These are phyloP conservation scores for Poliocrania exsul DNA, from an alignment of 2,797 vertebrate genomes.

Conservation along the genomic window DNA sequence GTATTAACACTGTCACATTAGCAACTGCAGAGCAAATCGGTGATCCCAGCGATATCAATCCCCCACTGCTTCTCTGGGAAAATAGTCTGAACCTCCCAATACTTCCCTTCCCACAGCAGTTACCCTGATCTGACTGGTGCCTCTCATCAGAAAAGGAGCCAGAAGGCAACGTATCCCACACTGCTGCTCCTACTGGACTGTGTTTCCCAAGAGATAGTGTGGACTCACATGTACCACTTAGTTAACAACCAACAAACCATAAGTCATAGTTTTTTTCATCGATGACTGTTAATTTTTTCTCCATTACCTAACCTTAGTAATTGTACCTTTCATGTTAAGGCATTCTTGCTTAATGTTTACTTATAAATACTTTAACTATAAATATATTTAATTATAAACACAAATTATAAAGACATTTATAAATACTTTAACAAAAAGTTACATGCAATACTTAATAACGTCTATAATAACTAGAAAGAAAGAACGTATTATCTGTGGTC, in stretches of 20 bases:
- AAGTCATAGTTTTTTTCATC: background rate
- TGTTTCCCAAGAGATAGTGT: fast-evolving
- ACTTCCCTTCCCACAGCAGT: background rate
- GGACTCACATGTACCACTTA: fast-evolving
- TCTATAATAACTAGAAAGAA: background rate
- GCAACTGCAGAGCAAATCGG: background rate
- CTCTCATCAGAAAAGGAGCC: background rate
- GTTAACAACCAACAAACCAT: background rate
- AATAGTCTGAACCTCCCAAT: background rate
- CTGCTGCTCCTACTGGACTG: fast-evolving
- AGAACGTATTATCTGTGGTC: background rate
- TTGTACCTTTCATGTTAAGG: background rate
- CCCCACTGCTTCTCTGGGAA: background rate
- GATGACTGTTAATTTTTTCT: background rate
- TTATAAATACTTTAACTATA: background rate
- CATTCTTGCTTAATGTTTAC: background rate
- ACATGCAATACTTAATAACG: background rate
- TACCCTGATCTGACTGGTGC: background rate
- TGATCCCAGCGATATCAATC: background rate
- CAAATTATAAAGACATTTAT: background rate
- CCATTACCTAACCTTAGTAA: background rate
- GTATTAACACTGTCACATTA: background rate
- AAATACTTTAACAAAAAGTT: background rate
- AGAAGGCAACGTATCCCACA: background rate
- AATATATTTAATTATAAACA: background rate